phyloP scores from a whole-genome alignment of 2,797 vertebrate species.

The Clamator glandarius region DNA sequence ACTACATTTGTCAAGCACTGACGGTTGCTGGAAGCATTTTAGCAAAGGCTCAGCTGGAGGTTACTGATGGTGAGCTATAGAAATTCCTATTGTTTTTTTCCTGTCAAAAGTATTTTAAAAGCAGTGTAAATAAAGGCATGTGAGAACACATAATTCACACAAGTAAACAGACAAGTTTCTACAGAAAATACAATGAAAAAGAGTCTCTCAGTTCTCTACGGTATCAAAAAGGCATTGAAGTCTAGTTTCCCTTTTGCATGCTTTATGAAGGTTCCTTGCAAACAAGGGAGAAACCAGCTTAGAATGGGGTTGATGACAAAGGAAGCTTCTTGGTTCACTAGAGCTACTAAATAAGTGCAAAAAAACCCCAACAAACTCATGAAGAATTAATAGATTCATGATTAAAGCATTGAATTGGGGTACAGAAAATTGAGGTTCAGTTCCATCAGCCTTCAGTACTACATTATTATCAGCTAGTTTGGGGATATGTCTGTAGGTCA shows the following conservation, averaged over 20 bases:
- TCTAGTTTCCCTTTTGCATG: not conserved
- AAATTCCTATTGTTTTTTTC: conserved; percentile 5
- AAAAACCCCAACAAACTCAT: not conserved
- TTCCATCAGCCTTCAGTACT: not conserved
- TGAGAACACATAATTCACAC: not conserved
- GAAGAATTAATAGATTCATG: not conserved
- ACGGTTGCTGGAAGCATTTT: conserved; percentile 98
- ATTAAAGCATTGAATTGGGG: not conserved
- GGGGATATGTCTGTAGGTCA: not conserved
- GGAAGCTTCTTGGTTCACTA: not conserved
- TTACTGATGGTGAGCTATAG: conserved; percentile 92
- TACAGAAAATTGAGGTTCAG: not conserved
- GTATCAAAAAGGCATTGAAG: not conserved
- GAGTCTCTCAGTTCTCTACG: not conserved
- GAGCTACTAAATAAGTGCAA: not conserved
- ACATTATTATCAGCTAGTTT: not conserved
- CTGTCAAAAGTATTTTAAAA: not conserved
- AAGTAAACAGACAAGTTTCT: not conserved
- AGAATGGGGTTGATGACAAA: not conserved
- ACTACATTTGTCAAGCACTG: conserved; percentile 98
- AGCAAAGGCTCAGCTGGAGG: conserved; percentile 98
- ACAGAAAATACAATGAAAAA: not conserved
- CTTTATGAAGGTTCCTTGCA: not conserved
- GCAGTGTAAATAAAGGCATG: not conserved
- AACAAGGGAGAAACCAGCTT: not conserved